Evolutionary conservation across 2,888 invertebrate genomes (phyloP), one percentile per base, ranked within the genome.

Genomic region (Lamellibrachia columna): DNA sequence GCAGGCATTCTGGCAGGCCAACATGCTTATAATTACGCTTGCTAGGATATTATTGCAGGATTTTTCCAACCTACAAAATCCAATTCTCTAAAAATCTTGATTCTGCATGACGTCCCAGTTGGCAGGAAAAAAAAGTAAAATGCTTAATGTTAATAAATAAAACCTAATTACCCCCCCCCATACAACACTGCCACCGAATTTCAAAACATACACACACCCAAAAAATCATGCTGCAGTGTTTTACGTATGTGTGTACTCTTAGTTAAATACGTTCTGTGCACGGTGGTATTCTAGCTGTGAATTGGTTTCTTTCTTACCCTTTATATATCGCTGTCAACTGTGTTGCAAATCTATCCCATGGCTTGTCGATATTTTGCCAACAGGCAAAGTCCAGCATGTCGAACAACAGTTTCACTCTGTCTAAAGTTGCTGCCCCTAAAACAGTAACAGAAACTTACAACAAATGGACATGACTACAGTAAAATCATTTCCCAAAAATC

Each of bases 371-470:
- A 15, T 15, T 75, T 75, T 75, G 75, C 75, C 75, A 75, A 75
- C 75, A 75, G 75, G n/a, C 75, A 15, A 75, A 75, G 75, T 75
- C 75, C 22, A 75, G 75, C 75, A 75, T 75, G 75, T 75, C 75
- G n/a, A 75, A 75, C 22, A 75, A 15, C 75, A 75, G 75, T 11
- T 3, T 75, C 75, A 75, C 15, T 15, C 15, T 22, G 4, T 22
- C n/a, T n/a, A 22, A 3, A 22, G 75, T 75, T 15, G 15, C 15
- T 22, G 75, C 75, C 22, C 75, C 75, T 75, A 22, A 6, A 6
- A 75, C 75, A 75, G 75, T 6, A 75, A 75, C 75, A n/a, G 75
- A 75, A 22, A 1, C 3, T 22, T 75, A 1, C 15, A 75, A n/a
- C 75, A 75, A n/a, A 75, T 40, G 40, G 40, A 40, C 40, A 40